These are phyloP conservation scores for Indicator maculatus DNA, from an alignment of 2,113 vertebrate genomes.

Conservation along the genomic window DNA sequence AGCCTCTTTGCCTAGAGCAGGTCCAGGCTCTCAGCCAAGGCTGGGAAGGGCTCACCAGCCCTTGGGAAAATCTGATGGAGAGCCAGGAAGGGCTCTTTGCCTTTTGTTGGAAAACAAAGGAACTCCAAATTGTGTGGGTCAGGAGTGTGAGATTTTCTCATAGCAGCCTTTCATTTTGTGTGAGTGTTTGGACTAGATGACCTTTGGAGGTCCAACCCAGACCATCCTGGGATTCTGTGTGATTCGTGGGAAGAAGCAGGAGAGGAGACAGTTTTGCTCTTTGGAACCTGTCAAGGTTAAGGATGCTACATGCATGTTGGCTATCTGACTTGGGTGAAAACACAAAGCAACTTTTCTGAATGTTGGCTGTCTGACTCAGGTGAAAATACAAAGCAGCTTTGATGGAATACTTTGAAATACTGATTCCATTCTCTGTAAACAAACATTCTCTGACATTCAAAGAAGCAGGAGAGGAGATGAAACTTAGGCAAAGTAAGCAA, in stretches of 20 bases:
- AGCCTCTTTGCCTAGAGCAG: neutral
- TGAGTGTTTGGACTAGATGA: too few relatives aligned
- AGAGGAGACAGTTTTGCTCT: neutral
- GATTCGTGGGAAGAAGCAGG: neutral
- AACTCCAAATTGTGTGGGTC: neutral
- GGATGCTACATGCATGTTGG: neutral
- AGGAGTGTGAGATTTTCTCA: neutral
- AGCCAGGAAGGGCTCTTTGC: neutral
- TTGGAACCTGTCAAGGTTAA: neutral
- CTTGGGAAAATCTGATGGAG: rapidly evolving
- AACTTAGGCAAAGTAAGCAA: neutral
- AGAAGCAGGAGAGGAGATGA: neutral
- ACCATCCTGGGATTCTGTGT: too few relatives aligned
- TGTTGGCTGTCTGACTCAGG: neutral
- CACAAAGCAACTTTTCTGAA: neutral
- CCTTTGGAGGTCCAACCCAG: too few relatives aligned
- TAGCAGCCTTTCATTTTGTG: neutral
- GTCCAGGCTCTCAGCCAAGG: neutral
- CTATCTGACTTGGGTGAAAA: neutral
- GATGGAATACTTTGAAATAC: neutral
- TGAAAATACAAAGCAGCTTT: neutral
- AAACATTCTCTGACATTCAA: neutral
- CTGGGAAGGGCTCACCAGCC: neutral
- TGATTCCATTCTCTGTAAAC: neutral
- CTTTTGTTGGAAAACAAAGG: neutral